A percentile compares a stretch with the other conserved stretches of the same genome.
Conservation (phyloP, 2,113 vertebrate genomes). For the Limnothrissa miodon region DNA sequence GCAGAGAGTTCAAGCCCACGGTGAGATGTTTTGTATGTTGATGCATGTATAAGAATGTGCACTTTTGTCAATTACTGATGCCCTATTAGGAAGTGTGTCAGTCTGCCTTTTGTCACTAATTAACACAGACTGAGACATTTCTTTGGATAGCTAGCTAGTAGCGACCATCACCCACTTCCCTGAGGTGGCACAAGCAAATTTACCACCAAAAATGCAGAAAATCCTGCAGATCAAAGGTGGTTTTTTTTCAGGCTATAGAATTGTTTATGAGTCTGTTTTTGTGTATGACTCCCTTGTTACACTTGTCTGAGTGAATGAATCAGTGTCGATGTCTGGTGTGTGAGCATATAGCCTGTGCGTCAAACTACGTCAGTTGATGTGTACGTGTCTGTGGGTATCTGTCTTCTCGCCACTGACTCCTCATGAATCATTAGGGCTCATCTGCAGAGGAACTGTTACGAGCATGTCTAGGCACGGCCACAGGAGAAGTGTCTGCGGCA, state of each 20-base stretch:
- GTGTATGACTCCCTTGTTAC: neutral
- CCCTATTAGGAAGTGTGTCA: too few species aligned
- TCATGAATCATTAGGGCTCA: conserved; percentile 51
- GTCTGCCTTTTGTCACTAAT: too few species aligned
- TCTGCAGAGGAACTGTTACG: conserved; percentile 65
- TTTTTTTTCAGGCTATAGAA: neutral
- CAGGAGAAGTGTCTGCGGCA: conserved; percentile 64
- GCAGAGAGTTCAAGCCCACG: conserved; percentile 62
- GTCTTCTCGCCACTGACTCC: neutral
- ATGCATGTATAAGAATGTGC: neutral
- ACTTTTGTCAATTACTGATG: neutral
- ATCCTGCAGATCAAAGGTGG: too few species aligned
- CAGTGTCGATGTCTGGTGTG: neutral
- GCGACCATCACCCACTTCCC: too few species aligned
- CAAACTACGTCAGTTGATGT: neutral
- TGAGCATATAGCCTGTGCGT: neutral
- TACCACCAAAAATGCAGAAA: too few species aligned
- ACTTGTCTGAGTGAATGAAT: neutral
- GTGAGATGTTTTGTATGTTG: conserved; percentile 43
- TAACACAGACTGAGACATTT: too few species aligned
- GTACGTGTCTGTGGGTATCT: neutral
- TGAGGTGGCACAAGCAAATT: too few species aligned
- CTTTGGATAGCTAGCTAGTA: too few species aligned
- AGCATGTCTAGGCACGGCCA: conserved; percentile 66
- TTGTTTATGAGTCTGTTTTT: neutral